Percentiles rank a stretch among this genome's conserved stretches.
These are phyloP conservation scores for Climacteris rufus DNA, from an alignment of 2,113 vertebrate genomes.

Conservation along the genomic window DNA sequence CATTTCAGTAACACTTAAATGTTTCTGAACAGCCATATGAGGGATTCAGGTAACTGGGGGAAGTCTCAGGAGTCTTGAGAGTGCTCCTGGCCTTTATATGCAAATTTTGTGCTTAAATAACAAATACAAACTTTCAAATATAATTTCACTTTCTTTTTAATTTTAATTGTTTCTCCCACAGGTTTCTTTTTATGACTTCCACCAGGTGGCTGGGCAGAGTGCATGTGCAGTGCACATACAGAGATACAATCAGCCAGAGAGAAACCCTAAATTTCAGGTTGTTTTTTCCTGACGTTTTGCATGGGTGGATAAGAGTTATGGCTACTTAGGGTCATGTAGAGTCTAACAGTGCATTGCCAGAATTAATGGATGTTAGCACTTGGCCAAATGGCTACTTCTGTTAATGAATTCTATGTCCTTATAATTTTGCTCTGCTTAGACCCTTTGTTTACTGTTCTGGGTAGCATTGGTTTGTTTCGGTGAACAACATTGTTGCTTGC, in stretches of 20 bases:
- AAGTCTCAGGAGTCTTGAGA: not conserved
- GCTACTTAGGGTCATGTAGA: not conserved
- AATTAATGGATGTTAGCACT: not conserved
- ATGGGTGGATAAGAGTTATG: not conserved
- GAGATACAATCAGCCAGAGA: not conserved
- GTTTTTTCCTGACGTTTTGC: not conserved
- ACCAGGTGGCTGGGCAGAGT: not conserved
- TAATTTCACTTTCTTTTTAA: not conserved
- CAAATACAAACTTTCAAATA: not conserved
- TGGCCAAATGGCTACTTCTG: not conserved
- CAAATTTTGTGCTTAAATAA: slow-evolving; percentile 4
- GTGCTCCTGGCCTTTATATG: not conserved
- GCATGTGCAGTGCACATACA: not conserved
- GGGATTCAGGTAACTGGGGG: not conserved
- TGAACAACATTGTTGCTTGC: not conserved
- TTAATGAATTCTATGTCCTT: not conserved
- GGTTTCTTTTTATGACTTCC: not conserved
- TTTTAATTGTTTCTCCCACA: not conserved
- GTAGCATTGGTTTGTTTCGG: not conserved
- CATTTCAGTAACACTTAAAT: not conserved
- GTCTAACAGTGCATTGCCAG: not conserved
- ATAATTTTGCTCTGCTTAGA: not conserved
- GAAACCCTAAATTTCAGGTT: not conserved
- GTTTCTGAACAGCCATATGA: not conserved
- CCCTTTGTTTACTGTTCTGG: not conserved